These are phyloP conservation scores for Brachyptera putata DNA, from an alignment of 2,888 invertebrate genomes.

Conservation along the genomic window DNA sequence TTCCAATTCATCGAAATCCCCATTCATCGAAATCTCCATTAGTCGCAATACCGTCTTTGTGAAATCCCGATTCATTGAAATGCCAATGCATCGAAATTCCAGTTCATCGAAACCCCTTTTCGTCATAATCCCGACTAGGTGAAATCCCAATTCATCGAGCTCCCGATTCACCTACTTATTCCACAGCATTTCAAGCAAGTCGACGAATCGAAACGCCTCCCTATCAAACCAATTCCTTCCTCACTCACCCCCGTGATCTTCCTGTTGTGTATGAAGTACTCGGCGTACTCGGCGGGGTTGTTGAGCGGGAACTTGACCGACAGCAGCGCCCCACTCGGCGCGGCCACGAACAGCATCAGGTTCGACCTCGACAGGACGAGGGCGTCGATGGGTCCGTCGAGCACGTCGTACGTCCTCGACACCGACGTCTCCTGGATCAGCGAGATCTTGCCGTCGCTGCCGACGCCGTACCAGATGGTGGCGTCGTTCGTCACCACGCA, in stretches of 20 bases:
- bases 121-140: too few species aligned
- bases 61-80: too few species aligned
- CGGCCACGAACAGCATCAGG: slow-evolving; percentile 75
- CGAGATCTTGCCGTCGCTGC: slow-evolving; percentile 64
- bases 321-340: slow-evolving; percentile 71
- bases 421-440: slow-evolving; percentile 55
- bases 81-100: too few species aligned
- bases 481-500: slow-evolving; percentile 50
- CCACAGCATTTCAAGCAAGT: too few species aligned
- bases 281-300: slow-evolving; percentile 54
- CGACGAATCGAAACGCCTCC: too few species aligned
- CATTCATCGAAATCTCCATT: too few species aligned
- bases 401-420: slow-evolving; percentile 43
- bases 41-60: too few species aligned
- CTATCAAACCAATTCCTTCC: too few species aligned
- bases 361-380: slow-evolving; percentile 73
- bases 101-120: too few species aligned
- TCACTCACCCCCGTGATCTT: slow-evolving; percentile 49
- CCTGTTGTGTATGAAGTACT: slow-evolving; percentile 52
- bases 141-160: too few species aligned
- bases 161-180: too few species aligned
- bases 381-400: slow-evolving; percentile 50
- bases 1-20: too few species aligned
- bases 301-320: slow-evolving; percentile 73
- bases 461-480: slow-evolving; percentile 65